Conservation (phyloP, 1,140 invertebrate genomes). For the Oncopodura yosiiana region DNA sequence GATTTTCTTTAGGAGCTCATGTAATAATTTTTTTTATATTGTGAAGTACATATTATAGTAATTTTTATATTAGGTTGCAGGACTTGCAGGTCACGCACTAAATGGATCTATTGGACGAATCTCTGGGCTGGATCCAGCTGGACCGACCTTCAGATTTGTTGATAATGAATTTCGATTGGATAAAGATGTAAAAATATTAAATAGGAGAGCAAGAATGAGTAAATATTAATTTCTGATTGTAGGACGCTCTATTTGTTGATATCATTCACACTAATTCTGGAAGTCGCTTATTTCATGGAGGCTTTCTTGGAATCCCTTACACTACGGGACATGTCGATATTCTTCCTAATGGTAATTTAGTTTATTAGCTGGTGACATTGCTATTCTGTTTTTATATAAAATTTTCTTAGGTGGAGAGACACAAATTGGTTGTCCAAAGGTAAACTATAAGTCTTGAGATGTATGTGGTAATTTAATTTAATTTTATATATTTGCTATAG, state of each 20-base stretch:
- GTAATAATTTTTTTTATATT: neutral
- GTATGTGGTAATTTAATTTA: neutral
- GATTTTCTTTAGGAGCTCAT: constrained; percentile 28
- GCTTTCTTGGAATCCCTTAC: constrained; percentile 18
- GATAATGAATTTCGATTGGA: constrained; percentile 29
- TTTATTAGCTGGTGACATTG: too few species aligned
- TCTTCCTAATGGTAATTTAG: constrained; percentile 23
- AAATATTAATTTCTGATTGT: too few species aligned
- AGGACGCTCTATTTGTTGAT: constrained; percentile 33
- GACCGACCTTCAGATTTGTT: constrained; percentile 27
- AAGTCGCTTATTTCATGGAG: constrained; percentile 13
- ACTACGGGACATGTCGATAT: constrained; percentile 29
- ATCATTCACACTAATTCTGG: constrained; percentile 30
- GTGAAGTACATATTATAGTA: neutral
- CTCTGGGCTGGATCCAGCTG: constrained; percentile 25
- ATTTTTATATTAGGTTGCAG: constrained; percentile 21
- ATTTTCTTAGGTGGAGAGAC: too few species aligned
- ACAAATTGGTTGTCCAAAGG: too few species aligned
- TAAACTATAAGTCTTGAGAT: too few species aligned
- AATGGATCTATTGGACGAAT: constrained; percentile 27
- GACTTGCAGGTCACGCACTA: constrained; percentile 20
- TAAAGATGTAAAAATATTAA: too few species aligned
- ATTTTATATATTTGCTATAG: too few species aligned
- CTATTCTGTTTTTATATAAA: too few species aligned
- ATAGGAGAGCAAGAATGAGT: too few species aligned